Percentiles rank a stretch among this genome's conserved stretches.
Evolutionary conservation across 2,797 vertebrate genomes (phyloP).

Genomic region (Halcyon chelicuti): DNA sequence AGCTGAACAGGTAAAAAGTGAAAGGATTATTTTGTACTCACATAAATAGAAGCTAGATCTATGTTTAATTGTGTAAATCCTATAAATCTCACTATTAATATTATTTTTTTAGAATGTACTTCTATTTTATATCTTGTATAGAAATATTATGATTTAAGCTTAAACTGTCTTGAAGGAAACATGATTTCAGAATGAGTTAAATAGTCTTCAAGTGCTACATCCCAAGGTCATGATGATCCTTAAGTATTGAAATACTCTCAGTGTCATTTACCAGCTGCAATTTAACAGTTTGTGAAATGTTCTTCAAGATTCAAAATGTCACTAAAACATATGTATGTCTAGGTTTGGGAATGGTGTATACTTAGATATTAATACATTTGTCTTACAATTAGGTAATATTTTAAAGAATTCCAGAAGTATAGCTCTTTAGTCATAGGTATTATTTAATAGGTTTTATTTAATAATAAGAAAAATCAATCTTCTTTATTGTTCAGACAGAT

Average conservation of each 20-base stretch:
- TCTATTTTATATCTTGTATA: background rate
- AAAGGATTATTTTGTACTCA: background rate
- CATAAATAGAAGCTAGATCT: background rate
- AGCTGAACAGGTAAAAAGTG: background rate
- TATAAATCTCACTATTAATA: background rate
- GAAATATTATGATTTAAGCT: background rate
- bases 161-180: background rate
- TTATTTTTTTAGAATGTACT: background rate
- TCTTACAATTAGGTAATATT: background rate
- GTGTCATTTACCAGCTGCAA: background rate
- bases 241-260: background rate
- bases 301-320: background rate
- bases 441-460: background rate
- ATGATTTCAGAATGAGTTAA: background rate
- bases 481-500: background rate
- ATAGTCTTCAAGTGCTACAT: background rate
- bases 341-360: background rate
- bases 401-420: background rate
- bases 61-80: background rate
- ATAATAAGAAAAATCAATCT: background rate
- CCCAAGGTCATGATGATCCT: background rate
- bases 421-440: background rate
- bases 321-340: background rate
- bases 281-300: background rate
- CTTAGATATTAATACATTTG: background rate